Evolutionary conservation across 2,888 invertebrate genomes (phyloP).

Genomic region (Heliconius ismenius): DNA sequence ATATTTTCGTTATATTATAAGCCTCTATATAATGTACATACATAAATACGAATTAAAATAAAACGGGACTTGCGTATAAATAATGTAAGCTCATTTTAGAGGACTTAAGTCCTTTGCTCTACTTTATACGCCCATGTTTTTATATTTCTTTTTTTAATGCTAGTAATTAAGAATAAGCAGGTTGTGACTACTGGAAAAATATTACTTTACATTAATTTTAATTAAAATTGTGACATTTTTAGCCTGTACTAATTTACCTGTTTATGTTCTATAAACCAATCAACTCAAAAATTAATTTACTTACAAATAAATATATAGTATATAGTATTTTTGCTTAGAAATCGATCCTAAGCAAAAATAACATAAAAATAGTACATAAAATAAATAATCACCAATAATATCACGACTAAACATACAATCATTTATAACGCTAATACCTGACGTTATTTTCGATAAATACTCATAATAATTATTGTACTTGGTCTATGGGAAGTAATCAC

Average conservation of each 20-base stretch:
- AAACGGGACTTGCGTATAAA: conserved; percentile 72
- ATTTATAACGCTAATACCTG: conserved; percentile 38
- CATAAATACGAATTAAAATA: conserved; percentile 79
- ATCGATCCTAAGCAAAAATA: background rate
- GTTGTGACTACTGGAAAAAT: conserved; percentile 53
- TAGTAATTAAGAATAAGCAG: conserved; percentile 73
- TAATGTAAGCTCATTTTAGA: conserved; percentile 75
- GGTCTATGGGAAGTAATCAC: conserved; percentile 48
- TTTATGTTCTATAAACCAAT: background rate
- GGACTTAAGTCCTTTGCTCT: conserved; percentile 70
- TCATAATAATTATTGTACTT: conserved; percentile 43
- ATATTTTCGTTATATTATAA: conserved; percentile 59
- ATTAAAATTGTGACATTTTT: conserved; percentile 43
- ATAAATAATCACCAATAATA: conserved; percentile 3
- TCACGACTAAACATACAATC: conserved; percentile 33
- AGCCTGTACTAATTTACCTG: background rate
- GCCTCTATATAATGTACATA: conserved; percentile 72
- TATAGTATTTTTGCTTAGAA: too few relatives aligned
- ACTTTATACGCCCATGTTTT: conserved; percentile 70
- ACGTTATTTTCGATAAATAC: conserved; percentile 47
- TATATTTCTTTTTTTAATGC: conserved; percentile 68
- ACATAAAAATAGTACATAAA: background rate
- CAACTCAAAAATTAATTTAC: background rate
- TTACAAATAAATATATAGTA: background rate
- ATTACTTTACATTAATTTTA: conserved; percentile 47